Evolutionary conservation across 2,113 vertebrate species (phyloP).

Genomic region (Megaceryle maxima): DNA sequence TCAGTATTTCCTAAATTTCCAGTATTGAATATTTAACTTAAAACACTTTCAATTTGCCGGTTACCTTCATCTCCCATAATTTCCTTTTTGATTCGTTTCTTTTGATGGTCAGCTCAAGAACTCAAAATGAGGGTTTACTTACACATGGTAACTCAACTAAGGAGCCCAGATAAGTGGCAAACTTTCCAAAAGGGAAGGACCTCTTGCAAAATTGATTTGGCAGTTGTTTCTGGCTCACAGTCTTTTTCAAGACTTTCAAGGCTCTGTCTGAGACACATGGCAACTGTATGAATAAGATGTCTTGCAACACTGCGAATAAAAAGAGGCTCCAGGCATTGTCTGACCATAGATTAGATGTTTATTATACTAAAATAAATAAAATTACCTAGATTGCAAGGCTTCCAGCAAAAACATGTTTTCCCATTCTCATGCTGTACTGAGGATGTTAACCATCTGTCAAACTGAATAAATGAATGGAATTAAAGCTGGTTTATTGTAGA

Average conservation of each 20-base stretch:
- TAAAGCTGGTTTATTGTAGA: neutral
- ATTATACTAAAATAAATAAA: constrained; percentile 40
- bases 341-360: constrained; percentile 1
- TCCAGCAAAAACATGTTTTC: constrained; percentile 17
- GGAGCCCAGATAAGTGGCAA: neutral
- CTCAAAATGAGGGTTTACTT: neutral
- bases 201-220: neutral
- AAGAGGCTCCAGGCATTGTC: constrained; percentile 10
- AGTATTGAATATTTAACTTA: neutral
- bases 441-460: neutral
- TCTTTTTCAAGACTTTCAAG: neutral
- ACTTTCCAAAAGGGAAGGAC: neutral
- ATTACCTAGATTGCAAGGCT: constrained; percentile 15
- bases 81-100: neutral
- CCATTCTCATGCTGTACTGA: neutral
- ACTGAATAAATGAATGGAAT: neutral
- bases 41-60: neutral
- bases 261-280: neutral
- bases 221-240: neutral
- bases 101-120: neutral
- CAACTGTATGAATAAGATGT: neutral
- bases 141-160: neutral
- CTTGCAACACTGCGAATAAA: neutral
- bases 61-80: neutral
- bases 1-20: neutral